phyloP scores from a whole-genome alignment of 2,113 vertebrate genomes.

The Coryphaenoides rupestris region DNA sequence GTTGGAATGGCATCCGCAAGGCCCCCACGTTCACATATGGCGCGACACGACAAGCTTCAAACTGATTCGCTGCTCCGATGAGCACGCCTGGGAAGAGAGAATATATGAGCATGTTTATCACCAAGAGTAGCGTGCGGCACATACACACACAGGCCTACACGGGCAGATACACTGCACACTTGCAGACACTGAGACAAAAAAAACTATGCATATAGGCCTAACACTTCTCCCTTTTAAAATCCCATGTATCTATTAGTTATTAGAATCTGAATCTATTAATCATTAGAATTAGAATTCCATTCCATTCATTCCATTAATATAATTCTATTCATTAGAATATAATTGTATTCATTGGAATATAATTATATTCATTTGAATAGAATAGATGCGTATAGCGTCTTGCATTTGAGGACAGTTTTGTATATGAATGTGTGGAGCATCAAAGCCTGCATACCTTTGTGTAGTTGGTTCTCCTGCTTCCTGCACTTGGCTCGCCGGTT shows the following conservation, averaged over 20 bases:
- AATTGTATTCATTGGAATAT: slow-evolving; percentile 15
- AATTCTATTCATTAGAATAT: neutral
- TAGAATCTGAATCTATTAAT: too few relatives aligned
- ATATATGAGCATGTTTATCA: neutral
- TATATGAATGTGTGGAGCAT: slow-evolving; percentile 12
- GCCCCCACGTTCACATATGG: slow-evolving; percentile 98
- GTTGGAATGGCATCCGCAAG: slow-evolving; percentile 97
- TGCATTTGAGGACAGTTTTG: too few relatives aligned
- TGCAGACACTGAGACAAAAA: too few relatives aligned
- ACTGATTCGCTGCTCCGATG: slow-evolving; percentile 95
- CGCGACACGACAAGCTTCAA: slow-evolving; percentile 96
- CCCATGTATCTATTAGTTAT: too few relatives aligned
- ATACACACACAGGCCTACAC: too few relatives aligned
- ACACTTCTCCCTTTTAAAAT: too few relatives aligned
- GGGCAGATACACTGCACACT: too few relatives aligned
- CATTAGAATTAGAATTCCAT: too few relatives aligned
- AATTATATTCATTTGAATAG: slow-evolving; percentile 1
- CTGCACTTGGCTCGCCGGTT: slow-evolving; percentile 96
- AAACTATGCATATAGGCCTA: too few relatives aligned
- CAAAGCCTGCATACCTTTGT: slow-evolving; percentile 83
- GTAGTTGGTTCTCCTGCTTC: slow-evolving; percentile 96
- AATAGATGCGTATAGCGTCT: too few relatives aligned
- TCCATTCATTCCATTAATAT: too few relatives aligned
- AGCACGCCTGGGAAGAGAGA: slow-evolving; percentile 82
- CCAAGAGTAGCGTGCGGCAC: neutral